Evolutionary conservation across 37 sponge, comb jelly and placozoan genomes (phyloP).

Genomic region (Mnemiopsis leidyi): DNA sequence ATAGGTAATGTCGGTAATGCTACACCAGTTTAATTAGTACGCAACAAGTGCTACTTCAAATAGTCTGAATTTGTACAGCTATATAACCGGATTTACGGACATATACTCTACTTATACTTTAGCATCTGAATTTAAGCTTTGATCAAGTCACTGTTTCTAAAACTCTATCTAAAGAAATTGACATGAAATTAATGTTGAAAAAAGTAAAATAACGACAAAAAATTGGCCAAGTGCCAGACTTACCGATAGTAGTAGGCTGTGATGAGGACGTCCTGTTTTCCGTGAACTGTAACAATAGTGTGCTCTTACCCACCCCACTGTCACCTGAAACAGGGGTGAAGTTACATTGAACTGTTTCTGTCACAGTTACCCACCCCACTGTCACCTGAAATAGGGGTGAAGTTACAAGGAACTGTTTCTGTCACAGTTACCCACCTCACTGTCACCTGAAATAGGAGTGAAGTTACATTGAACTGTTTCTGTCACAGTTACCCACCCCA

Average conservation of each 20-base stretch:
- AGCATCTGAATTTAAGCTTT: too few relatives aligned
- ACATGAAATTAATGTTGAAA: too few relatives aligned
- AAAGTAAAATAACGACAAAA: too few relatives aligned
- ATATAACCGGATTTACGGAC: too few relatives aligned
- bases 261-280: background rate
- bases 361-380: slow-evolving; percentile 9
- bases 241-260: slow-evolving; percentile 4
- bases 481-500: background rate
- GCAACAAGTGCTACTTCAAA: too few relatives aligned
- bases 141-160: too few relatives aligned
- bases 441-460: background rate
- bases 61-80: too few relatives aligned
- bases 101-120: too few relatives aligned
- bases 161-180: too few relatives aligned
- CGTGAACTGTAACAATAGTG: slow-evolving; percentile 19
- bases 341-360: background rate
- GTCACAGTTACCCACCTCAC: background rate
- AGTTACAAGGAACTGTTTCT: background rate
- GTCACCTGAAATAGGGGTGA: background rate
- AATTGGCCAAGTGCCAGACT: too few relatives aligned
- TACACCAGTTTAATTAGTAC: too few relatives aligned
- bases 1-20: too few relatives aligned
- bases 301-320: slow-evolving; percentile 55
- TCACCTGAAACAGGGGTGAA: slow-evolving; percentile 2
- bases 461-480: background rate